Evolutionary conservation across 2,113 vertebrate species (phyloP).

Genomic region (Halichoerus grypus): DNA sequence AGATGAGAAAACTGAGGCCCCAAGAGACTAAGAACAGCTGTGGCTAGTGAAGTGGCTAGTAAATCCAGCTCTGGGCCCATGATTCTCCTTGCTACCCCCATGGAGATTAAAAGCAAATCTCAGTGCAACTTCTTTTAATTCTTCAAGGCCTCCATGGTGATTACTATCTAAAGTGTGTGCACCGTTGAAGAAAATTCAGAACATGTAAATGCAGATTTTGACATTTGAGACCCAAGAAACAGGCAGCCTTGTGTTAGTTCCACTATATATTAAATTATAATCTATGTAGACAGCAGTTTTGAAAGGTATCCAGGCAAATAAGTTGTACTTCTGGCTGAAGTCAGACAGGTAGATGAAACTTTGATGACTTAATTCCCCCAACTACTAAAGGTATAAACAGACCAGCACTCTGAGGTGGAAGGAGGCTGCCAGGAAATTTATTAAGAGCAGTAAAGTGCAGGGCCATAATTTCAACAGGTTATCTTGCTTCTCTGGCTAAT

Average conservation of each 20-base stretch:
- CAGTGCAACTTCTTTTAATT: constrained; percentile 54
- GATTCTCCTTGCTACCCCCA: neutral
- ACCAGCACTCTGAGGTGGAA: constrained; percentile 29
- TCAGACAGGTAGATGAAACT: constrained; percentile 78
- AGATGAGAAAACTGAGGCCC: neutral
- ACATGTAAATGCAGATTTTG: constrained; percentile 78
- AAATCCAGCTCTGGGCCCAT: neutral
- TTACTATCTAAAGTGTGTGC: constrained; percentile 71
- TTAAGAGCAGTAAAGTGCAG: constrained; percentile 67
- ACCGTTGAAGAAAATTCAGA: constrained; percentile 74
- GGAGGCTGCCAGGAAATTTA: constrained; percentile 69
- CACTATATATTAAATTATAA: constrained; percentile 82
- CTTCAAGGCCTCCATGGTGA: constrained; percentile 40
- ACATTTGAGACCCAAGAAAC: constrained; percentile 73
- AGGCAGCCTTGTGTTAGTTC: constrained; percentile 71
- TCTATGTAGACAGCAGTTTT: constrained; percentile 78
- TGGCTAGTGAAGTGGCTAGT: neutral
- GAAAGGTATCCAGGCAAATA: constrained; percentile 70
- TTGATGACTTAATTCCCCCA: constrained; percentile 79
- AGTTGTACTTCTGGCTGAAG: constrained; percentile 77
- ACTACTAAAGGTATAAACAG: constrained; percentile 75
- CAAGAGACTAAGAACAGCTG: neutral
- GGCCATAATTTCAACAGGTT: constrained; percentile 71
- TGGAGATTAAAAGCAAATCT: constrained; percentile 55
- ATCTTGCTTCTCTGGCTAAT: constrained; percentile 64